A percentile compares a stretch with the other conserved stretches of the same genome.
These are phyloP conservation scores for Ifrita kowaldi DNA, from an alignment of 2,113 vertebrate genomes.

Conservation along the genomic window DNA sequence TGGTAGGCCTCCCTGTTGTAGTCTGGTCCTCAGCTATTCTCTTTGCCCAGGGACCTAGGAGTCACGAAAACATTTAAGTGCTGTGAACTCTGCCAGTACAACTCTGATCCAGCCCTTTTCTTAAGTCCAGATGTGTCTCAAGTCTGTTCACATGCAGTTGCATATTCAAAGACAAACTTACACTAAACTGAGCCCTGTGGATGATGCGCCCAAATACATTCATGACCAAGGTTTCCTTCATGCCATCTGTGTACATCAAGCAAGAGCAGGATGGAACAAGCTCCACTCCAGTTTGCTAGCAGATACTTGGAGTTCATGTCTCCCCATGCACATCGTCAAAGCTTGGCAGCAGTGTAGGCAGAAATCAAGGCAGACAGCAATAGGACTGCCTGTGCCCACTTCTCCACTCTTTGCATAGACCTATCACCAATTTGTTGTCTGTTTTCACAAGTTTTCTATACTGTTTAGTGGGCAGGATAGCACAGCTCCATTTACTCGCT, in stretches of 20 bases:
- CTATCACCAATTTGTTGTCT: not conserved
- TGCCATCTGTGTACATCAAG: not conserved
- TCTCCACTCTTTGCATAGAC: not conserved
- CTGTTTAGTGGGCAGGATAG: not conserved
- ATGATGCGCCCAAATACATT: not conserved
- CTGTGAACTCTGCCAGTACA: not conserved
- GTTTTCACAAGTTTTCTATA: not conserved
- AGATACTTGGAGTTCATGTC: not conserved
- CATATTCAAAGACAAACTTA: not conserved
- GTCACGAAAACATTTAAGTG: not conserved
- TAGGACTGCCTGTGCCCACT: not conserved
- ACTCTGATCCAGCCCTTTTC: not conserved
- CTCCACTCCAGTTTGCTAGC: not conserved
- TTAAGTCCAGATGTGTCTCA: not conserved
- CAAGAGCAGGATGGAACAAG: accelerated
- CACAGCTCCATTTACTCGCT: accelerated
- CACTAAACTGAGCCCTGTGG: not conserved
- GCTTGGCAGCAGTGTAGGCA: not conserved
- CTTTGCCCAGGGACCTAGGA: not conserved
- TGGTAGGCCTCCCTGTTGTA: not conserved
- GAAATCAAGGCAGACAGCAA: not conserved
- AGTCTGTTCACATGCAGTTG: not conserved
- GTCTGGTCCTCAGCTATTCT: not conserved
- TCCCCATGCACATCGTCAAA: not conserved
- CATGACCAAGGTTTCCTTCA: not conserved